These are phyloP conservation scores for Gastrophysa polygoni DNA, from an alignment of 2,888 invertebrate species.

Conservation along the genomic window DNA sequence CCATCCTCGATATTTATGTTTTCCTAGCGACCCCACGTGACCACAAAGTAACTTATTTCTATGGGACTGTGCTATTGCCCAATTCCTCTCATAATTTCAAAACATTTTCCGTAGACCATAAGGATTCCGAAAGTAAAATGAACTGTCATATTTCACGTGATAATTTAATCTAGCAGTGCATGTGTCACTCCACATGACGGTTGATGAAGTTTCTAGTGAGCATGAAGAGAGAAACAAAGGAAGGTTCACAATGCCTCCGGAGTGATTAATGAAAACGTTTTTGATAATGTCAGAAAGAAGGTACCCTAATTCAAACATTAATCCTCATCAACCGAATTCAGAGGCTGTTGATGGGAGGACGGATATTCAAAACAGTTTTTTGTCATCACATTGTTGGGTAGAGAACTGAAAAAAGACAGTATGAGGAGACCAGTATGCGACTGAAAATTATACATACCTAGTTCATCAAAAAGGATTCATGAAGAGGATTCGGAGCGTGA, in stretches of 20 bases:
- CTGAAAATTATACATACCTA: too few relatives aligned
- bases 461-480: too few relatives aligned
- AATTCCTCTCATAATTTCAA: too few relatives aligned
- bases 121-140: not conserved
- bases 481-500: too few relatives aligned
- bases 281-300: slow-evolving; percentile 12
- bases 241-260: not conserved
- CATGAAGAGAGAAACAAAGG: not conserved
- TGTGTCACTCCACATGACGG: not conserved
- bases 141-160: not conserved
- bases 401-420: too few relatives aligned
- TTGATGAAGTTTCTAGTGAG: not conserved
- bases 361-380: not conserved
- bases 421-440: too few relatives aligned
- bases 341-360: not conserved
- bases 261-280: slow-evolving; percentile 13
- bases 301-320: slow-evolving; percentile 3
- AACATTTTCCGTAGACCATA: not conserved
- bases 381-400: too few relatives aligned
- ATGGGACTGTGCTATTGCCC: too few relatives aligned
- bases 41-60: too few relatives aligned
- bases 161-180: not conserved
- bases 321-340: slow-evolving; percentile 7
- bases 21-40: too few relatives aligned
- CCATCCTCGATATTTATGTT: too few relatives aligned